phyloP scores from a whole-genome alignment of 2,888 invertebrate species.

The Tineola bisselliella region DNA sequence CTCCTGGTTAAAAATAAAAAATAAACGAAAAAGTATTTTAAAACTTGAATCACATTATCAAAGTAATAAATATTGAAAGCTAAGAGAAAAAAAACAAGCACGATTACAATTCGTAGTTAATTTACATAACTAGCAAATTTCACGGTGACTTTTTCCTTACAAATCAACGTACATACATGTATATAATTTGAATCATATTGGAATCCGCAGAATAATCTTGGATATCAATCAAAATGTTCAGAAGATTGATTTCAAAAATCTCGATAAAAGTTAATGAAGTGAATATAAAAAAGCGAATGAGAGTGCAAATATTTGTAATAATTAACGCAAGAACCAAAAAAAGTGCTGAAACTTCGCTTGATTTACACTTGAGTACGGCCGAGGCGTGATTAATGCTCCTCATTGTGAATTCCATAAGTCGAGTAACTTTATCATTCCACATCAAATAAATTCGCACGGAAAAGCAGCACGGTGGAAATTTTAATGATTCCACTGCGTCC shows the following conservation, averaged over 20 bases:
- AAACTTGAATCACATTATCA: not conserved
- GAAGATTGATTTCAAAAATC: slow-evolving; percentile 25
- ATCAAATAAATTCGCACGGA: slow-evolving; percentile 43
- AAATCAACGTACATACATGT: not conserved
- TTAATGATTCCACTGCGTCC: slow-evolving; percentile 52
- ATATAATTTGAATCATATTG: not conserved
- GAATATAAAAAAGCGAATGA: slow-evolving; percentile 23
- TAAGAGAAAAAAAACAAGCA: not conserved
- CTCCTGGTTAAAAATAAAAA: slow-evolving; percentile 2
- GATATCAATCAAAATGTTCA: slow-evolving; percentile 15
- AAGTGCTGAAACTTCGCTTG: slow-evolving; percentile 34
- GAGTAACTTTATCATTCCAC: slow-evolving; percentile 34
- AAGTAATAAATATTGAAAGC: slow-evolving; percentile 2
- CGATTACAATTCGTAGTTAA: not conserved
- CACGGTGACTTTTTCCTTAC: not conserved
- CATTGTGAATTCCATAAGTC: slow-evolving; percentile 31
- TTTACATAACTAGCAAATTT: slow-evolving; percentile 3
- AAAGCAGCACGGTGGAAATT: slow-evolving; percentile 39
- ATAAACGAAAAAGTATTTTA: not conserved
- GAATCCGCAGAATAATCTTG: not conserved
- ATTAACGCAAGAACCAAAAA: slow-evolving; percentile 20
- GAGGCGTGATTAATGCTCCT: slow-evolving; percentile 17
- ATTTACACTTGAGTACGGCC: slow-evolving; percentile 24
- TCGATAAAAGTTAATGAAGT: slow-evolving; percentile 27
- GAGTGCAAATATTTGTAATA: slow-evolving; percentile 28